Conservation (phyloP, 2,888 invertebrate genomes). For the Eristalis pertinax region DNA sequence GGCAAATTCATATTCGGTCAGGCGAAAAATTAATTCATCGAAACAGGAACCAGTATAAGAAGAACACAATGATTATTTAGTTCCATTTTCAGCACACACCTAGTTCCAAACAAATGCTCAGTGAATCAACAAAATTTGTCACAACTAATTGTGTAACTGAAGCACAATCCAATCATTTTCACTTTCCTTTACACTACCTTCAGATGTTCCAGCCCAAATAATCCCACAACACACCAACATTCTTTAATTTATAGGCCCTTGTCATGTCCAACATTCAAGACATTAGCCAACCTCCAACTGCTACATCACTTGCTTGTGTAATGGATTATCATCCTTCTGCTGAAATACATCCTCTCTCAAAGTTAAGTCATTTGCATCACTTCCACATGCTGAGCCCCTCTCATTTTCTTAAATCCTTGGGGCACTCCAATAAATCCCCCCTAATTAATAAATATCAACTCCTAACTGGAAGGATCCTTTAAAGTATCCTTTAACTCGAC, state of each 20-base stretch:
- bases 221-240: not conserved
- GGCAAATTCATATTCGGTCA: too few relatives aligned
- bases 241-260: not conserved
- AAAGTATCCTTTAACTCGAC: conserved; percentile 42
- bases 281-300: not conserved
- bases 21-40: too few relatives aligned
- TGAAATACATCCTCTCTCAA: not conserved
- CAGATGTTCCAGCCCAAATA: not conserved
- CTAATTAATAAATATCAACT: conserved; percentile 61
- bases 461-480: conserved; percentile 36
- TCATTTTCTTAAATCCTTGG: conserved; percentile 31
- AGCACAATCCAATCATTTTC: too few relatives aligned
- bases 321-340: conserved; percentile 5
- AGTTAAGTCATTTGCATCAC: conserved; percentile 24
- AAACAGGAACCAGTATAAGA: too few relatives aligned
- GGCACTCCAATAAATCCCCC: conserved; percentile 40
- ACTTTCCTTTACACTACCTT: not conserved
- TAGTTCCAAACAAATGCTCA: too few relatives aligned
- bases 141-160: too few relatives aligned
- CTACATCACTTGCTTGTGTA: conserved; percentile 1
- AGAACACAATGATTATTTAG: too few relatives aligned
- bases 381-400: conserved; percentile 14
- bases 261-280: not conserved
- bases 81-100: too few relatives aligned
- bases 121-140: too few relatives aligned